phyloP scores from a whole-genome alignment of 2,888 invertebrate species.

The Rugalucina vietnamica region DNA sequence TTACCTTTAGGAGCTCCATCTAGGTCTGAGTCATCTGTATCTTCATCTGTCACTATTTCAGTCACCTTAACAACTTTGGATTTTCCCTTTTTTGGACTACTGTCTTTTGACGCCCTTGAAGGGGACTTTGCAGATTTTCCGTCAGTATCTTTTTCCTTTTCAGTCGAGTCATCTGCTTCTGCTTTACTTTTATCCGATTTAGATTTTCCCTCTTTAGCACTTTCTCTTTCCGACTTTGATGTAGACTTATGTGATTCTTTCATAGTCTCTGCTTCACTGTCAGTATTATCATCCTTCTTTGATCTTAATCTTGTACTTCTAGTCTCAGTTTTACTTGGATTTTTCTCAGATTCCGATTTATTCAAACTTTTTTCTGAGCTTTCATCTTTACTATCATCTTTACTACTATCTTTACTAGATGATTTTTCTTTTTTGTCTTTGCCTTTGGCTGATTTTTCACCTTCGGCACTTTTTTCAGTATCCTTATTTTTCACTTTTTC shows the following conservation, averaged over 20 bases:
- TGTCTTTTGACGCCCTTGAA: not conserved
- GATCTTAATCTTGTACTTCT: not conserved
- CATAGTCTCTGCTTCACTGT: not conserved
- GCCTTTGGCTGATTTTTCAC: not conserved
- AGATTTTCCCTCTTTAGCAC: constrained; percentile 4
- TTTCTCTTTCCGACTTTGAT: not conserved
- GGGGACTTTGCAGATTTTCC: not conserved
- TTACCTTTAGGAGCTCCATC: not conserved
- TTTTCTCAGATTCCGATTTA: constrained; percentile 18
- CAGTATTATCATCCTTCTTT: constrained; percentile 3
- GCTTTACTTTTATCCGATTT: constrained; percentile 14
- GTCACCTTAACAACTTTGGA: not conserved
- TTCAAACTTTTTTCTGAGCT: not conserved
- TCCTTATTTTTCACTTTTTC: not conserved
- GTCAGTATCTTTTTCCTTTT: constrained; percentile 9
- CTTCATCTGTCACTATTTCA: constrained; percentile 9
- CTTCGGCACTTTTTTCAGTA: not conserved
- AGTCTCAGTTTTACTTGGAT: not conserved
- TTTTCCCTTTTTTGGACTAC: not conserved
- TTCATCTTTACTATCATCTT: constrained; percentile 29
- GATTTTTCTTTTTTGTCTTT: not conserved
- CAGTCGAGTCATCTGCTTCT: constrained; percentile 23
- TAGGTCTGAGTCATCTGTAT: not conserved
- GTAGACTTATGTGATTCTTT: not conserved
- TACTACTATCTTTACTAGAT: constrained; percentile 25